These are phyloP conservation scores for Lineus longissimus DNA, from an alignment of 1,140 invertebrate genomes.

Conservation along the genomic window DNA sequence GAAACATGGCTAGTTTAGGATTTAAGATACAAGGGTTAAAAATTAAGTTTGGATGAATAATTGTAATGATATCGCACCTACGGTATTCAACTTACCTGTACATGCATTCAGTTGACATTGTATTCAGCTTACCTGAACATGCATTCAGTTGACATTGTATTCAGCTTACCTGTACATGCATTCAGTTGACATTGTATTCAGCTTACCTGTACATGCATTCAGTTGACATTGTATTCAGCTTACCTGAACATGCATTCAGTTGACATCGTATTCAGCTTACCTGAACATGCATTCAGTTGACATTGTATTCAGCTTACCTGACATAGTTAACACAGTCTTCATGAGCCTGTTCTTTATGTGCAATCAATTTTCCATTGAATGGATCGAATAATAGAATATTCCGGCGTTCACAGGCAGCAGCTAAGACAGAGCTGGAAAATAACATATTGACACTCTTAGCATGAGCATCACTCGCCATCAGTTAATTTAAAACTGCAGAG, in stretches of 20 bases:
- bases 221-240: background rate
- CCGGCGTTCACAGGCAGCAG: constrained; percentile 86
- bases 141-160: no score
- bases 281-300: background rate
- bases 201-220: no score
- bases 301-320: constrained; percentile 29
- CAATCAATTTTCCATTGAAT: constrained; percentile 69
- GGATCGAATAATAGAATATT: constrained; percentile 86
- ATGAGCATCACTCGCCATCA: background rate
- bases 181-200: no score
- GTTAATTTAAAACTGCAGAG: background rate
- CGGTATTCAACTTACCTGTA: no score
- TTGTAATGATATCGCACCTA: no score
- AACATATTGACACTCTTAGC: background rate
- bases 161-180: no score
- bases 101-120: no score
- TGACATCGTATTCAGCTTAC: background rate
- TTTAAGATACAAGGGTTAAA: background rate
- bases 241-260: background rate
- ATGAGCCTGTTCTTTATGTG: constrained; percentile 77
- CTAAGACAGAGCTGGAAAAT: constrained; percentile 68
- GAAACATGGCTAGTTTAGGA: background rate
- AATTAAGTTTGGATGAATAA: background rate
- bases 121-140: no score
- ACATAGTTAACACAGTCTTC: constrained; percentile 89